Percentiles rank a stretch among this genome's conserved stretches.
Evolutionary conservation across 23 tunicate species (phyloP).

Genomic region (Ascidia mentula): DNA sequence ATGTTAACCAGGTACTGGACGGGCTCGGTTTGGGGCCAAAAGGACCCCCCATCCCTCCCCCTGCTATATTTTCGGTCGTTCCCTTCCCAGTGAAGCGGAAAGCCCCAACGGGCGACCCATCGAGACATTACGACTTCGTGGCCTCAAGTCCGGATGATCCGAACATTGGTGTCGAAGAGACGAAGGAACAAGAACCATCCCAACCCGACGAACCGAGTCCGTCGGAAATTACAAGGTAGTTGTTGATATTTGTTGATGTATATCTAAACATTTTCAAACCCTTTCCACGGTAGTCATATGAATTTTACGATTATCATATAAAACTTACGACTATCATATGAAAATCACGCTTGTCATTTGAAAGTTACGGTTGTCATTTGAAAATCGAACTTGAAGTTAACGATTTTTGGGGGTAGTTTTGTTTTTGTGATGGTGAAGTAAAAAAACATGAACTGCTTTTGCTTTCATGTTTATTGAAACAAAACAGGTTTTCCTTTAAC

Average conservation of each 20-base stretch:
- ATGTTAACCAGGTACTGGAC: constrained; percentile 59
- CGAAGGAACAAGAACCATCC: constrained; percentile 24
- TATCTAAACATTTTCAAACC: too few relatives aligned
- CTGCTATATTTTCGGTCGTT: constrained; percentile 74
- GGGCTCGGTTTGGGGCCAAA: constrained; percentile 88
- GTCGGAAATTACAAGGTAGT: constrained; percentile 25
- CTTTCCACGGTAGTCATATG: too few relatives aligned
- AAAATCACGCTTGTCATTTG: too few relatives aligned
- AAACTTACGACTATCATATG: too few relatives aligned
- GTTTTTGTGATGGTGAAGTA: too few relatives aligned
- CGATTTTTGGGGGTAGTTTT: too few relatives aligned
- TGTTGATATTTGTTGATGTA: too few relatives aligned
- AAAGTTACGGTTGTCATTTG: too few relatives aligned
- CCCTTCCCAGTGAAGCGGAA: constrained; percentile 93
- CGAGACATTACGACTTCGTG: constrained; percentile 72
- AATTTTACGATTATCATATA: too few relatives aligned
- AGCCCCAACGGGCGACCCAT: constrained; percentile 65
- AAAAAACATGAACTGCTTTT: neutral
- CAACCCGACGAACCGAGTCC: constrained; percentile 54
- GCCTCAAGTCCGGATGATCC: constrained; percentile 77
- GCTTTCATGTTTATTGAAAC: neutral
- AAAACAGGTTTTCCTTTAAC: neutral
- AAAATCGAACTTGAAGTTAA: too few relatives aligned
- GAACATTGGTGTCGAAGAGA: constrained; percentile 58
- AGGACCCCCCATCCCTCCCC: constrained; percentile 94